Conservation (phyloP, 2,113 vertebrate genomes). For the Puntigrus tetrazona region DNA sequence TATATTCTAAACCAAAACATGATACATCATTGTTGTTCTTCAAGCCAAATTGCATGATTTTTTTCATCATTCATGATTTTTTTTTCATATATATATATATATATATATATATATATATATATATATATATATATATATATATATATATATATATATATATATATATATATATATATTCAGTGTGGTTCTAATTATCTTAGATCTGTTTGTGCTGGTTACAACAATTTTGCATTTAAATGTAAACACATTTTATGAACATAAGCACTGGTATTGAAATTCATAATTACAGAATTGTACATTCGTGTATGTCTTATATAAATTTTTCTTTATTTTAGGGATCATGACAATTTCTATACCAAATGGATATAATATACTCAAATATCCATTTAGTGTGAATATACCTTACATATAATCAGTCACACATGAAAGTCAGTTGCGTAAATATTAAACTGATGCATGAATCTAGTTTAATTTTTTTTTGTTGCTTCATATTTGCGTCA, state of each 20-base stretch:
- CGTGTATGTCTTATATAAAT: slow-evolving; percentile 25
- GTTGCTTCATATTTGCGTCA: neutral
- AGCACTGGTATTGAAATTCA: slow-evolving; percentile 38
- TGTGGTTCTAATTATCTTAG: slow-evolving; percentile 10
- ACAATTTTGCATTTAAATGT: slow-evolving; percentile 3
- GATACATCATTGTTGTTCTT: slow-evolving; percentile 39
- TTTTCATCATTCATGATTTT: slow-evolving; percentile 7
- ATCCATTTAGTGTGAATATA: slow-evolving; percentile 6
- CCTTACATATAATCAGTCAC: neutral
- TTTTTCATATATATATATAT: slow-evolving; percentile 4
- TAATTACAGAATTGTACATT: slow-evolving; percentile 35
- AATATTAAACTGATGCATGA: slow-evolving; percentile 21
- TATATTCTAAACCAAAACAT: slow-evolving; percentile 23
- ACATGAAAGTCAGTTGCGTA: neutral
- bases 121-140: too few relatives aligned
- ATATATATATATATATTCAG: too few relatives aligned
- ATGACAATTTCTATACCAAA: neutral
- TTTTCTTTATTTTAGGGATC: neutral
- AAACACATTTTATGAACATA: slow-evolving; percentile 31
- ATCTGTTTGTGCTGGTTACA: slow-evolving; percentile 25
- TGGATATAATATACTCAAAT: slow-evolving; percentile 22
- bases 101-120: too few relatives aligned
- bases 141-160: too few relatives aligned
- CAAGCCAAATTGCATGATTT: slow-evolving; percentile 44
- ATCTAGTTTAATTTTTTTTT: neutral